These are phyloP conservation scores for Melanotaenia trifasciata DNA, from an alignment of 2,797 vertebrate genomes.

Conservation along the genomic window DNA sequence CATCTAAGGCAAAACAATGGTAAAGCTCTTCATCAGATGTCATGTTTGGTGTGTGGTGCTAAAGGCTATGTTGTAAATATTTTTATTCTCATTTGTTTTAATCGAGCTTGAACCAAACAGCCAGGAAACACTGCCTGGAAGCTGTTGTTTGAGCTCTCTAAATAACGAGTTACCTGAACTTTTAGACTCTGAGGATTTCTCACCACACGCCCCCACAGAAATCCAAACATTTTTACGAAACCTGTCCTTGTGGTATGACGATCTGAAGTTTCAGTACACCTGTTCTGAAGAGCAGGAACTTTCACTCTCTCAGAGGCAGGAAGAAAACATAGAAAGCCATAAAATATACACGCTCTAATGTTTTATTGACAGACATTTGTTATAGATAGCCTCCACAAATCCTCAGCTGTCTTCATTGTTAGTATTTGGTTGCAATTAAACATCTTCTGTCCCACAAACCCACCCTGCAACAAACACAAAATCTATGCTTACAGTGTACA, in stretches of 20 bases:
- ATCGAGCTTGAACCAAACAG: constrained; percentile 30
- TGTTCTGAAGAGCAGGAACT: constrained; percentile 63
- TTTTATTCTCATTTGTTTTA: constrained; percentile 30
- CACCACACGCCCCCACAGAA: constrained; percentile 5
- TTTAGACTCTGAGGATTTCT: constrained; percentile 40
- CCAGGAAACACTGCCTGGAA: constrained; percentile 20
- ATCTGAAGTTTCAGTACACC: constrained; percentile 57
- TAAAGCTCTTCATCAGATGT: constrained; percentile 12
- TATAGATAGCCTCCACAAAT: constrained; percentile 77
- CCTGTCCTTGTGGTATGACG: constrained; percentile 33
- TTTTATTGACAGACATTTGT: constrained; percentile 81
- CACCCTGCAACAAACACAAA: neutral
- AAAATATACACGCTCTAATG: constrained; percentile 76
- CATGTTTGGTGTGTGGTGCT: constrained; percentile 8
- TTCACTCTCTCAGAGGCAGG: constrained; percentile 57
- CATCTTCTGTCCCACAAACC: constrained; percentile 4
- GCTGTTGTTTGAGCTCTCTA: constrained; percentile 5
- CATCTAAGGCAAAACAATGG: constrained; percentile 45
- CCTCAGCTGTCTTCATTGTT: constrained; percentile 58
- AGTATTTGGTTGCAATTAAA: constrained; percentile 40
- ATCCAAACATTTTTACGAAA: constrained; percentile 26
- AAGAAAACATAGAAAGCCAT: constrained; percentile 74
- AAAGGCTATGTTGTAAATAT: constrained; percentile 6
- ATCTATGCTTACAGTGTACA: neutral
- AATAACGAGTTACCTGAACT: constrained; percentile 38